Evolutionary conservation across 2,113 vertebrate genomes (phyloP).

Genomic region (Ciconia stormi): DNA sequence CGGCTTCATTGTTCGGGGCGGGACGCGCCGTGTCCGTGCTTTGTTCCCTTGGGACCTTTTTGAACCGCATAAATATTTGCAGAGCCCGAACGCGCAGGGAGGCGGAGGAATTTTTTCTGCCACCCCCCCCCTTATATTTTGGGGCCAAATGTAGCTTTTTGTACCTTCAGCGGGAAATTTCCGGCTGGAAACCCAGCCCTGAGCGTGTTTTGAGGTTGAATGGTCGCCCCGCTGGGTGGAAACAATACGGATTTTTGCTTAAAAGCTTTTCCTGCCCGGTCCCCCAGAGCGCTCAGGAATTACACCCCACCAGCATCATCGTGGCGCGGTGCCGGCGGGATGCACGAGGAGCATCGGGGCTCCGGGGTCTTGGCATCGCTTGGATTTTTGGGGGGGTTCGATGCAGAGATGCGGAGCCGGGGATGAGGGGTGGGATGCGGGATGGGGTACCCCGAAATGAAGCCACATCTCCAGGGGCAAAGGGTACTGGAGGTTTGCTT

Average conservation of each 20-base stretch:
- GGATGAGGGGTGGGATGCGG: too few species aligned
- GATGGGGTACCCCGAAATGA: background rate
- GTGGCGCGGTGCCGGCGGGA: background rate
- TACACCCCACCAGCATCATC: background rate
- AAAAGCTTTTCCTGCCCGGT: constrained; percentile 16
- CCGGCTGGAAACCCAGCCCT: constrained; percentile 55
- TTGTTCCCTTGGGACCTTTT: constrained; percentile 29
- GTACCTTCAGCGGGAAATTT: constrained; percentile 12
- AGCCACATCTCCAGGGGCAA: background rate
- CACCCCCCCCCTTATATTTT: background rate
- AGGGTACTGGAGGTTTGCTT: background rate
- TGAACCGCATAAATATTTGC: background rate
- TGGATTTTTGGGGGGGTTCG: background rate
- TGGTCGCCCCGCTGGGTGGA: background rate
- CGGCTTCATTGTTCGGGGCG: constrained; percentile 29
- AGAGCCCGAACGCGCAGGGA: background rate
- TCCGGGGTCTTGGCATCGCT: background rate
- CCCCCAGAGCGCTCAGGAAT: background rate
- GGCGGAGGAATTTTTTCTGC: background rate
- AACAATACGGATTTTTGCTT: constrained; percentile 23
- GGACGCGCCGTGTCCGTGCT: background rate
- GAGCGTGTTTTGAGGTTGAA: background rate
- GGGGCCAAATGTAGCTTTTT: background rate
- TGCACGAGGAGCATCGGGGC: background rate
- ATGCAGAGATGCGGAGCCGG: too few species aligned